Evolutionary conservation across 2,888 invertebrate species (phyloP).

Genomic region (Pammene fasciana): DNA sequence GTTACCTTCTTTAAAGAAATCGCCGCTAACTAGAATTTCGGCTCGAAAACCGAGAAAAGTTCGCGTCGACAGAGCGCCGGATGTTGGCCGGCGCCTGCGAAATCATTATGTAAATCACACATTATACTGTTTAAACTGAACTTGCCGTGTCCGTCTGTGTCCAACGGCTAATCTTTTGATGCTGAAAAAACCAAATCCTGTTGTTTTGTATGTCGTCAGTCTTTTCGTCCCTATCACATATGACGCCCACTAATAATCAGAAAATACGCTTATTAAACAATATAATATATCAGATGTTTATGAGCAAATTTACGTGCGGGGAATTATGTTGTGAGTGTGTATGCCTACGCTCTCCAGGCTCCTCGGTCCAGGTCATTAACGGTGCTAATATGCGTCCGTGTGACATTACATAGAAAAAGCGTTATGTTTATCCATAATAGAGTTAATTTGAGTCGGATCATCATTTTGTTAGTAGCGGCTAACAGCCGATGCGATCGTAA

Average conservation of each 20-base stretch:
- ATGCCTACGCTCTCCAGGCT: constrained; percentile 2
- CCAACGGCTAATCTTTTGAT: constrained; percentile 37
- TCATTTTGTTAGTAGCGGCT: constrained; percentile 74
- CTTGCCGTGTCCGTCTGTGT: constrained; percentile 36
- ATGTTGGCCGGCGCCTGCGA: constrained; percentile 75
- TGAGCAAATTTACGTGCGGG: constrained; percentile 13
- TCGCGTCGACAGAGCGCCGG: constrained; percentile 64
- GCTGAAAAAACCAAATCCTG: constrained; percentile 19
- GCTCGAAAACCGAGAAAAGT: constrained; percentile 81
- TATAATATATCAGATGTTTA: constrained; percentile 11
- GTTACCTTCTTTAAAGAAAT: constrained; percentile 83
- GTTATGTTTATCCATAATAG: constrained; percentile 67
- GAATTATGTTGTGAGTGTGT: constrained; percentile 3
- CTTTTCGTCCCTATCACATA: neutral
- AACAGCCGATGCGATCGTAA: constrained; percentile 78
- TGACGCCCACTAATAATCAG: constrained; percentile 25
- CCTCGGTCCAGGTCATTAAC: constrained; percentile 53
- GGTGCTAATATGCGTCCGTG: constrained; percentile 60
- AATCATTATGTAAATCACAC: constrained; percentile 79
- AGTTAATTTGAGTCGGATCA: constrained; percentile 72
- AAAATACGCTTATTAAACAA: constrained; percentile 19
- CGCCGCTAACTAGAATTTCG: constrained; percentile 82
- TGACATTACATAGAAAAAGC: constrained; percentile 65
- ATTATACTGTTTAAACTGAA: constrained; percentile 44
- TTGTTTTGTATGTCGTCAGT: constrained; percentile 16